Percentiles rank a stretch among this genome's conserved stretches.
Conservation (phyloP, 2,113 vertebrate genomes). For the Colinus virginianus region DNA sequence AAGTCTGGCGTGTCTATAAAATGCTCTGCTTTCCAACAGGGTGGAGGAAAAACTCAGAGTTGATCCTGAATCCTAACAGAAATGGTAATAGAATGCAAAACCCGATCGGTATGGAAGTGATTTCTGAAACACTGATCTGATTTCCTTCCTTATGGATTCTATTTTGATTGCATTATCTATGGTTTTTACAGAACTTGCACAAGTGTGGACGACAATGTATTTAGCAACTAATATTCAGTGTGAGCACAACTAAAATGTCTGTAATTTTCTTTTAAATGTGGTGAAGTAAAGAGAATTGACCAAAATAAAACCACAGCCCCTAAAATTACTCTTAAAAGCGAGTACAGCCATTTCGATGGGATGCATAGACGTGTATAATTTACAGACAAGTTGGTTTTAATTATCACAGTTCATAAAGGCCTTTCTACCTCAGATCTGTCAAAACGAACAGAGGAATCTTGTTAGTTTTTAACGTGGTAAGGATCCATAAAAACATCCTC, state of each 20-base stretch:
- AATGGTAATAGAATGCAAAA: not conserved
- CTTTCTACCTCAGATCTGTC: not conserved
- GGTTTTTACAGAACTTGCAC: not conserved
- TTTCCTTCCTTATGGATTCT: not conserved
- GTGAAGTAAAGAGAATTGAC: not conserved
- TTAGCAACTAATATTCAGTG: not conserved
- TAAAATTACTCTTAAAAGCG: not conserved
- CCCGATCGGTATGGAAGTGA: not conserved
- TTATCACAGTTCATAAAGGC: conserved; percentile 58
- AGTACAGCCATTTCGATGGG: not conserved
- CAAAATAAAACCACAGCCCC: not conserved
- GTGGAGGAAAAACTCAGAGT: not conserved
- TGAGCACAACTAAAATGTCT: not conserved
- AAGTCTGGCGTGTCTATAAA: not conserved
- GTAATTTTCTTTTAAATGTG: not conserved
- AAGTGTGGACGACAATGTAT: not conserved
- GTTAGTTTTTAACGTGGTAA: not conserved
- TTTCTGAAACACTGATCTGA: not conserved
- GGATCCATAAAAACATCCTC: not conserved
- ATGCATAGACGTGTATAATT: not conserved
- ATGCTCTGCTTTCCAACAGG: not conserved
- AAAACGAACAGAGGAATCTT: not conserved
- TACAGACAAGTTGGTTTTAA: conserved; percentile 49
- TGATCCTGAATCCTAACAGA: not conserved
- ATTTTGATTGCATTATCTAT: not conserved